Percentiles rank a stretch among this genome's conserved stretches.
Conservation (phyloP, 2,888 invertebrate genomes). For the Epinotia ramella region DNA sequence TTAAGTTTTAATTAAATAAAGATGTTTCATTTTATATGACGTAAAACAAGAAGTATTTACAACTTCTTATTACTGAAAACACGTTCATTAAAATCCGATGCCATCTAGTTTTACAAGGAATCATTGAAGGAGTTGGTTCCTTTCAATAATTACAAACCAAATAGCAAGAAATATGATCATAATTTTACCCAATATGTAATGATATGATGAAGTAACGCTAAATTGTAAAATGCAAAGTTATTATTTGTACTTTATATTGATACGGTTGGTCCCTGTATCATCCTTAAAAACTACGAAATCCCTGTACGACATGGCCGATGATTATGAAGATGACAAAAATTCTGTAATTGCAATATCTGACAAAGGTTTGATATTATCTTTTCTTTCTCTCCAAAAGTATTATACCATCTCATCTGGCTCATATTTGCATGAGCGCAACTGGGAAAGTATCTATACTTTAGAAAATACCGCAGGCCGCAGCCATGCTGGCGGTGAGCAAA, state of each 20-base stretch:
- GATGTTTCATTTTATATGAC: too few relatives aligned
- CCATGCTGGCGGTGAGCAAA: too few relatives aligned
- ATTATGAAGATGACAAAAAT: conserved; percentile 78
- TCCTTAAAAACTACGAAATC: conserved; percentile 53
- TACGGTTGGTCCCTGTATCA: neutral
- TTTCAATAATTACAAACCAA: neutral
- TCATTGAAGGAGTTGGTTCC: neutral
- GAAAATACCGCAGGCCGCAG: too few relatives aligned
- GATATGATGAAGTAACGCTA: neutral
- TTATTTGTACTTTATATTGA: neutral
- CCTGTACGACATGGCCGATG: conserved; percentile 65
- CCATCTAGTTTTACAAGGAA: conserved; percentile 29
- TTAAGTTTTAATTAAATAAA: too few relatives aligned
- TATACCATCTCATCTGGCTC: too few relatives aligned
- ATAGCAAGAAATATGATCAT: neutral
- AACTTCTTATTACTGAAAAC: neutral
- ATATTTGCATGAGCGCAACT: too few relatives aligned
- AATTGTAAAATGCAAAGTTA: neutral
- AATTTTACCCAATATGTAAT: neutral
- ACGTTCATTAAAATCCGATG: neutral
- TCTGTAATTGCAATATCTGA: conserved; percentile 70
- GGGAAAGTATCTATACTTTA: too few relatives aligned
- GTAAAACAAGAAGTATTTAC: too few relatives aligned
- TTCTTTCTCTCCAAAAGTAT: neutral
- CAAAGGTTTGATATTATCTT: conserved; percentile 57